Evolutionary conservation across 2,113 vertebrate species (phyloP).

Genomic region (Rutilus rutilus): DNA sequence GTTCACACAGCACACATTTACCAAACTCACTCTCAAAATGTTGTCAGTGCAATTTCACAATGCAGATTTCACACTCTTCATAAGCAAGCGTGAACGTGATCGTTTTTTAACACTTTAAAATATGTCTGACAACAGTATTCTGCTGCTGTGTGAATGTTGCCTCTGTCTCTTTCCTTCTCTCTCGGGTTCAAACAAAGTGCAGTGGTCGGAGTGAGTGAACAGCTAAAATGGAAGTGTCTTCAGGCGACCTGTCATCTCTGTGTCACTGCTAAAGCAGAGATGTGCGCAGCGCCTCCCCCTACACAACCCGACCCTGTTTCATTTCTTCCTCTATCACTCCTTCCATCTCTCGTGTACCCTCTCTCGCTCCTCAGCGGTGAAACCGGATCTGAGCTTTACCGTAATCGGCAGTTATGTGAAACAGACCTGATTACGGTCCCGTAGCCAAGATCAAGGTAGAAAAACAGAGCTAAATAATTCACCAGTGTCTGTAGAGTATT

Average conservation of each 20-base stretch:
- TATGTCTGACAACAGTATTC: neutral
- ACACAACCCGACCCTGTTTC: slow-evolving; percentile 23
- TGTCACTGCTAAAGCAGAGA: slow-evolving; percentile 80
- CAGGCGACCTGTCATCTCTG: slow-evolving; percentile 87
- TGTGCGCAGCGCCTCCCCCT: slow-evolving; percentile 67
- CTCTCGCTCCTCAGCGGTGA: slow-evolving; percentile 74
- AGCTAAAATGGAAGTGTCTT: slow-evolving; percentile 85
- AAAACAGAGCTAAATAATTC: slow-evolving; percentile 57
- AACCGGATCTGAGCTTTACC: slow-evolving; percentile 86
- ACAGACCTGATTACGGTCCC: slow-evolving; percentile 92
- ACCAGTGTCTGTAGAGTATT: slow-evolving; percentile 50
- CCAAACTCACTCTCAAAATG: neutral
- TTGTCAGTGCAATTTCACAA: neutral
- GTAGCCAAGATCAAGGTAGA: slow-evolving; percentile 57
- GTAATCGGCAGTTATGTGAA: slow-evolving; percentile 92
- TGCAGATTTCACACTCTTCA: neutral
- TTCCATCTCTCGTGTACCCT: slow-evolving; percentile 67
- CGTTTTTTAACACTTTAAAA: neutral
- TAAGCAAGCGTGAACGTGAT: neutral
- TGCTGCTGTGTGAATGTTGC: neutral
- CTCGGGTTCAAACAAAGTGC: slow-evolving; percentile 88
- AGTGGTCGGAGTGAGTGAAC: slow-evolving; percentile 81
- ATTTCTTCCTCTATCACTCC: slow-evolving; percentile 27
- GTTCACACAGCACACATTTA: neutral
- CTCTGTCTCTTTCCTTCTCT: slow-evolving; percentile 26